These are phyloP conservation scores for Epinotia demarniana DNA, from an alignment of 2,888 invertebrate species.

Conservation along the genomic window DNA sequence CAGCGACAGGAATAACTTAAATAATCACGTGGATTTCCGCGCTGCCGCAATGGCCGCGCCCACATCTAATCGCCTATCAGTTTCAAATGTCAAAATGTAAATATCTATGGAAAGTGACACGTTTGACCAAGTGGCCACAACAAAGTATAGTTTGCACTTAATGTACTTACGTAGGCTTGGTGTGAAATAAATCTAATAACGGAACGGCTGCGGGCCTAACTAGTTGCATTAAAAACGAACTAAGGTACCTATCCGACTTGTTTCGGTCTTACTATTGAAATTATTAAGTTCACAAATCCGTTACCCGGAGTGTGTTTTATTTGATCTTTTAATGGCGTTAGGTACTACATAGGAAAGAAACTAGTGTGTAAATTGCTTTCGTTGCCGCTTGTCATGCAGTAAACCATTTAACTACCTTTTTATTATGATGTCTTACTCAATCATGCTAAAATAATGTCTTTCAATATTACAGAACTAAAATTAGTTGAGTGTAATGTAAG, in stretches of 20 bases:
- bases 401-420: background rate
- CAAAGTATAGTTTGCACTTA: constrained; percentile 2
- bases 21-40: constrained; percentile 1
- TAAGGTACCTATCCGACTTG: background rate
- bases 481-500: too few relatives aligned
- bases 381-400: constrained; percentile 15
- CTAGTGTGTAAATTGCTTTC: constrained; percentile 10
- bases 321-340: constrained; percentile 16
- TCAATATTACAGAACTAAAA: too few relatives aligned
- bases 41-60: constrained; percentile 3
- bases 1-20: background rate
- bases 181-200: constrained; percentile 3
- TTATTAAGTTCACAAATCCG: background rate
- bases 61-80: constrained; percentile 20
- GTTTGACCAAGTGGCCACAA: constrained; percentile 20
- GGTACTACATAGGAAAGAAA: constrained; percentile 14
- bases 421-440: background rate
- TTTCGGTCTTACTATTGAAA: background rate
- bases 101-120: constrained; percentile 39
- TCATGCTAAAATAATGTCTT: background rate
- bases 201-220: background rate
- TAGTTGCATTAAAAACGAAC: constrained; percentile 2
- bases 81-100: constrained; percentile 27
- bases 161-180: background rate
- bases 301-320: background rate